Percentiles rank a stretch among this genome's conserved stretches.
phyloP scores from a whole-genome alignment of 2,797 vertebrate genomes.

The Remorina albescens region DNA sequence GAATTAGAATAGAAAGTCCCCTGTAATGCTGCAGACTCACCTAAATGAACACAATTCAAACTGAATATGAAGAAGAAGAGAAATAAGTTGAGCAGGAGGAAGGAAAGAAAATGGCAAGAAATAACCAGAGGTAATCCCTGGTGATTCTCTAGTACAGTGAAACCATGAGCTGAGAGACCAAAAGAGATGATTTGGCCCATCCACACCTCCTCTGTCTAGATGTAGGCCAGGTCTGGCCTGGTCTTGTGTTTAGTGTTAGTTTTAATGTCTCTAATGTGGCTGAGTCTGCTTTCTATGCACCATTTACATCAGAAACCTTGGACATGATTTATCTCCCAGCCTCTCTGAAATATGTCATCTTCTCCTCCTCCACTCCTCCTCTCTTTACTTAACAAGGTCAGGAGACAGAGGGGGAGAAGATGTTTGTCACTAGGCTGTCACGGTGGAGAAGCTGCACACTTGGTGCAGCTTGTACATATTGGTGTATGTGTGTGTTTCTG shows the following conservation, averaged over 20 bases:
- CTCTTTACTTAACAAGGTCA: constrained; percentile 79
- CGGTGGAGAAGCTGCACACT: constrained; percentile 44
- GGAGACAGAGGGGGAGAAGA: constrained; percentile 57
- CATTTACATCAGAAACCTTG: constrained; percentile 51
- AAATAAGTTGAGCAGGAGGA: background rate
- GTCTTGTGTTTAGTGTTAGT: constrained; percentile 45
- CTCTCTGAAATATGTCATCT: constrained; percentile 41
- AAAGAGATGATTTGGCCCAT: constrained; percentile 30
- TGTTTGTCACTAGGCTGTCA: constrained; percentile 62
- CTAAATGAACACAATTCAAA: background rate
- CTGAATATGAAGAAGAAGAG: background rate
- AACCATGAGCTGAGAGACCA: constrained; percentile 5
- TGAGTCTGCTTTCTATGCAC: constrained; percentile 52
- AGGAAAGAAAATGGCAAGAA: constrained; percentile 3
- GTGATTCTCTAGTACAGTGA: constrained; percentile 26
- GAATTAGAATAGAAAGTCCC: constrained; percentile 7
- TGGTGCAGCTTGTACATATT: constrained; percentile 32
- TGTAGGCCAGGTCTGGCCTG: constrained; percentile 15
- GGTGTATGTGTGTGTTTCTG: constrained; percentile 17
- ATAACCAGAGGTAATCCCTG: background rate
- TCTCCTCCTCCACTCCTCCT: constrained; percentile 44
- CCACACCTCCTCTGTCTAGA: constrained; percentile 17
- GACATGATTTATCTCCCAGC: constrained; percentile 48
- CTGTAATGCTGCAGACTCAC: background rate
- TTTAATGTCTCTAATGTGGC: constrained; percentile 66